Evolutionary conservation across 2,797 vertebrate genomes (phyloP).

Genomic region (Enoplosus armatus): DNA sequence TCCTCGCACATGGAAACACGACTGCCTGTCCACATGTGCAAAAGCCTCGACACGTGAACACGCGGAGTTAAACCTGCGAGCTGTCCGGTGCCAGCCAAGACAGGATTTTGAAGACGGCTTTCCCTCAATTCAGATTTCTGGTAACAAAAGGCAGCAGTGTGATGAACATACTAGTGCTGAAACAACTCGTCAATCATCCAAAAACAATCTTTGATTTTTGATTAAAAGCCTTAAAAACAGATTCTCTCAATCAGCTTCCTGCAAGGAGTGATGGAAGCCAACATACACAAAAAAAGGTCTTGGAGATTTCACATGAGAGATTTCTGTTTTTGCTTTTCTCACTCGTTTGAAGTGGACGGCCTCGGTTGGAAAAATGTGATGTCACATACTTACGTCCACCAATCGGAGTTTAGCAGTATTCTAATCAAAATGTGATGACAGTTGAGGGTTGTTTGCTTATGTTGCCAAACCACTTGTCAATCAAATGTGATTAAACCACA

Average conservation of each 20-base stretch:
- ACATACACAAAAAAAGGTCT: background rate
- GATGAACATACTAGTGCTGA: background rate
- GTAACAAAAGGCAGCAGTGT: conserved; percentile 8
- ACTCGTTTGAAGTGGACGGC: background rate
- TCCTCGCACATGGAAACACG: conserved; percentile 28
- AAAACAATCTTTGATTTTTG: conserved; percentile 11
- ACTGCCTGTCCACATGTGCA: conserved; percentile 11
- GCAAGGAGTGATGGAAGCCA: background rate
- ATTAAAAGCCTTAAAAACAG: background rate
- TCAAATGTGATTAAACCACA: conserved; percentile 12
- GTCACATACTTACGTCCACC: conserved; percentile 8
- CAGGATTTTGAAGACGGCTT: conserved; percentile 16
- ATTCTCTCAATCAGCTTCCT: background rate
- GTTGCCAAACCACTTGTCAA: conserved; percentile 18
- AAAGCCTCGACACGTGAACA: background rate
- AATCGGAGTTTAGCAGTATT: conserved; percentile 4
- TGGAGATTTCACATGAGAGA: background rate
- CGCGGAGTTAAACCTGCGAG: conserved; percentile 7
- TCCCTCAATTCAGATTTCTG: background rate
- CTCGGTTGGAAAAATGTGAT: conserved; percentile 1
- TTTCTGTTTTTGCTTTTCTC: background rate
- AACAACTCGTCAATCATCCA: background rate
- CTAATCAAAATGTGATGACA: conserved; percentile 39
- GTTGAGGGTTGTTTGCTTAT: conserved; percentile 20
- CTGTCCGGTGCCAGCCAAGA: background rate